Conservation (phyloP, 2,113 vertebrate species). For the Stegostoma tigrinum region DNA sequence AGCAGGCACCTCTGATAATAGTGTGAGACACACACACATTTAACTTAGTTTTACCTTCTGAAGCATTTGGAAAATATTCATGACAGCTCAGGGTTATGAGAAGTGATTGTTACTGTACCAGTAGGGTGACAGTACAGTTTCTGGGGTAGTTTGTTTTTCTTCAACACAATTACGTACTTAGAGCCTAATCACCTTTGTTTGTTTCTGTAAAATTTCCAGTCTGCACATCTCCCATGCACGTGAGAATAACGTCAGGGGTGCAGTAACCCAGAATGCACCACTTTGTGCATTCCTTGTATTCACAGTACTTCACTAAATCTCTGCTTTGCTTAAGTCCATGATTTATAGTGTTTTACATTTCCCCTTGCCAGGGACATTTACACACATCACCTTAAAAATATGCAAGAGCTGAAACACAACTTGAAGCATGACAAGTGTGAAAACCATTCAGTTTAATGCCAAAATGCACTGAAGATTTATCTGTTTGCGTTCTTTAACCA, state of each 20-base stretch:
- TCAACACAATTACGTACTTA: background rate
- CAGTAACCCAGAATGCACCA: background rate
- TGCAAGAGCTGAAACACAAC: conserved; percentile 20
- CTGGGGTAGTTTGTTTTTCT: background rate
- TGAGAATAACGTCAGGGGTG: background rate
- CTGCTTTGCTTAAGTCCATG: conserved; percentile 67
- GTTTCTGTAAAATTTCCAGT: background rate
- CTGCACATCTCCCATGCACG: background rate
- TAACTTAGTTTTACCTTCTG: background rate
- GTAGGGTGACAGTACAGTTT: too few relatives aligned
- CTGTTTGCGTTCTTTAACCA: background rate
- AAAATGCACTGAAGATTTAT: conserved; percentile 16
- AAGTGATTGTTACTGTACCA: background rate
- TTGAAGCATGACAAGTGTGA: background rate
- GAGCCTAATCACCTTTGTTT: background rate
- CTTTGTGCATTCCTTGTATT: background rate
- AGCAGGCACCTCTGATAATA: background rate
- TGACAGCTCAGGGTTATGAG: background rate
- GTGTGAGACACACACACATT: background rate
- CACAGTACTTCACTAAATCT: conserved; percentile 42
- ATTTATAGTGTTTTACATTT: conserved; percentile 57
- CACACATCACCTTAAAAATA: conserved; percentile 45
- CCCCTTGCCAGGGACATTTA: conserved; percentile 51
- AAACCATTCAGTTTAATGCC: conserved; percentile 3
- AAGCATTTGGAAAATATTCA: background rate